A percentile compares a stretch with the other conserved stretches of the same genome.
phyloP scores from a whole-genome alignment of 1,140 invertebrate genomes.

The Mylabris phalerata region DNA sequence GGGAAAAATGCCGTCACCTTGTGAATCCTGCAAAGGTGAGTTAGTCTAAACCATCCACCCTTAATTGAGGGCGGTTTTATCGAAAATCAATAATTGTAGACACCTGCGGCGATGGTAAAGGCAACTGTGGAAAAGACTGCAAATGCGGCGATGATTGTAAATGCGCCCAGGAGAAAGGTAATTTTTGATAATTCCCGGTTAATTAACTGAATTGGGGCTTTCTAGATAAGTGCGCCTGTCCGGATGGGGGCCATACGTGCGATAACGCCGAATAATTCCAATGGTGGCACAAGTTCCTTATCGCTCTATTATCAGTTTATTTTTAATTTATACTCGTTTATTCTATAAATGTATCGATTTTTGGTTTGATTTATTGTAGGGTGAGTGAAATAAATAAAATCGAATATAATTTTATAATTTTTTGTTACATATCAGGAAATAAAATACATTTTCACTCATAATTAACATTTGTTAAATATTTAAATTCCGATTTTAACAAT shows the following conservation, averaged over 20 bases:
- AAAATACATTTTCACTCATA: slow-evolving; percentile 29
- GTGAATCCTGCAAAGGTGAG: slow-evolving; percentile 31
- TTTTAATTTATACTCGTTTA: neutral
- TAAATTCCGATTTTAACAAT: slow-evolving; percentile 23
- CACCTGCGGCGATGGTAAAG: slow-evolving; percentile 28
- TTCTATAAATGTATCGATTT: too few relatives aligned
- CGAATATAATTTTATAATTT: slow-evolving; percentile 4
- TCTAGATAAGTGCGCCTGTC: slow-evolving; percentile 14
- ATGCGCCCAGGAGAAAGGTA: slow-evolving; percentile 25
- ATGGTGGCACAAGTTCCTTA: slow-evolving; percentile 1
- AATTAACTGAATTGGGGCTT: neutral
- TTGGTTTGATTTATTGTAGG: too few relatives aligned
- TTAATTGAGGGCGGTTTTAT: neutral
- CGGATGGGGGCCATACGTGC: slow-evolving; percentile 3
- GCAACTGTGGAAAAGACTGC: slow-evolving; percentile 34
- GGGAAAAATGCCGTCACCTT: slow-evolving; percentile 29
- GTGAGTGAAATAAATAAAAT: too few relatives aligned
- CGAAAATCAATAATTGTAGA: slow-evolving; percentile 12
- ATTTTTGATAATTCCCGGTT: neutral
- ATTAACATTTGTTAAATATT: slow-evolving; percentile 33
- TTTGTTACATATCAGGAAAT: slow-evolving; percentile 27
- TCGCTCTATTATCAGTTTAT: slow-evolving; percentile 2
- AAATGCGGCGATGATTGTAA: slow-evolving; percentile 38
- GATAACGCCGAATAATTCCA: slow-evolving; percentile 11
- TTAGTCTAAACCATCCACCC: neutral